Conservation (phyloP, 2,797 vertebrate genomes). For the Ambastaia sidthimunki region DNA sequence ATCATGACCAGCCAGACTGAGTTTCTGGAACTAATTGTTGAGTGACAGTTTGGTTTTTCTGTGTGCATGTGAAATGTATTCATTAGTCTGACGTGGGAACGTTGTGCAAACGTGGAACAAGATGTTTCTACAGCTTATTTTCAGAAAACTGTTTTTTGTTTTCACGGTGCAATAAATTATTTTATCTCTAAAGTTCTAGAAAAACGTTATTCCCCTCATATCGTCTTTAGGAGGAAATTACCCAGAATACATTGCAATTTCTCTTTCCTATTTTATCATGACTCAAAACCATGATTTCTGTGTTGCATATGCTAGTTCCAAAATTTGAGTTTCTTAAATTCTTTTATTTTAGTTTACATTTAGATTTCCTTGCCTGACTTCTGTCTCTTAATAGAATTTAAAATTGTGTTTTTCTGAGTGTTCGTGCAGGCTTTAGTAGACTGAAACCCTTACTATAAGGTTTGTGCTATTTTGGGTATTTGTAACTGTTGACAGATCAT, state of each 20-base stretch:
- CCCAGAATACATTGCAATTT: neutral
- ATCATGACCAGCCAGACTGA: no score
- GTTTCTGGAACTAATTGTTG: no score
- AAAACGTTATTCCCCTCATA: no score
- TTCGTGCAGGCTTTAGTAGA: neutral
- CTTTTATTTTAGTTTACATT: neutral
- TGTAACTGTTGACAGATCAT: slow-evolving; percentile 41
- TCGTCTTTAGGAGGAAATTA: neutral
- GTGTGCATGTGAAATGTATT: no score
- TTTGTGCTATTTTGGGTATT: slow-evolving; percentile 18
- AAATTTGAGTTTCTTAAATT: neutral
- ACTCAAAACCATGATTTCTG: neutral
- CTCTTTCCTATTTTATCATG: neutral
- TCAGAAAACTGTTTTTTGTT: no score
- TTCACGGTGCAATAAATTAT: no score
- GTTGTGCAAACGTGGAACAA: no score
- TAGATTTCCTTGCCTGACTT: neutral
- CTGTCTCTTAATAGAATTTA: neutral
- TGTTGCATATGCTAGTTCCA: neutral
- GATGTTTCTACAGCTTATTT: no score
- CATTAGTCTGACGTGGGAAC: no score
- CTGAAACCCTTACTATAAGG: neutral
- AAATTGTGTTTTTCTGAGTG: neutral
- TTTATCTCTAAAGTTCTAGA: no score
- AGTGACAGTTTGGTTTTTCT: no score